Evolutionary conservation across 1,140 invertebrate genomes (phyloP).

Genomic region (Drosophila burlai): DNA sequence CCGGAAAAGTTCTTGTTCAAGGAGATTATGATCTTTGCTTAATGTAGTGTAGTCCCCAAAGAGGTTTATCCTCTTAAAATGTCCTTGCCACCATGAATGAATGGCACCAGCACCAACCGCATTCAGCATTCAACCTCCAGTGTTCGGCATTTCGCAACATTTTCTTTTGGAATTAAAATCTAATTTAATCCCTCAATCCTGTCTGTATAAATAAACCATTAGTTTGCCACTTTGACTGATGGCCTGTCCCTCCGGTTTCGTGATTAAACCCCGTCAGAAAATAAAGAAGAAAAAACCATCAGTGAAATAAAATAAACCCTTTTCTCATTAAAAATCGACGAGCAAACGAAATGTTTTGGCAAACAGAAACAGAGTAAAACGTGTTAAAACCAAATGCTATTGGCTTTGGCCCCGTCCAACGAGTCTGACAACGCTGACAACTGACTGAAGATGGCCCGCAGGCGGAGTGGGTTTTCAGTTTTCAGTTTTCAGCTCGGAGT

Average conservation of each 20-base stretch:
- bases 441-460: slow-evolving; percentile 47
- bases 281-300: background rate
- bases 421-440: slow-evolving; percentile 49
- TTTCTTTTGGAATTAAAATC: slow-evolving; percentile 48
- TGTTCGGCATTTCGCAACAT: slow-evolving; percentile 33
- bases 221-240: slow-evolving; percentile 56
- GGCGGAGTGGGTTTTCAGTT: slow-evolving; percentile 34
- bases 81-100: slow-evolving; percentile 26
- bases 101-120: slow-evolving; percentile 25
- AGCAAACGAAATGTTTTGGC: slow-evolving; percentile 52
- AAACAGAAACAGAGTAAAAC: slow-evolving; percentile 49
- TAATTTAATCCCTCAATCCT: slow-evolving; percentile 52
- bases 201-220: slow-evolving; percentile 56
- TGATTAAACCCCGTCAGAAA: slow-evolving; percentile 30
- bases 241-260: slow-evolving; percentile 39
- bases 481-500: slow-evolving; percentile 23
- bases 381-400: slow-evolving; percentile 60
- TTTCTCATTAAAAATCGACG: slow-evolving; percentile 62
- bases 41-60: slow-evolving; percentile 40
- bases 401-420: slow-evolving; percentile 40
- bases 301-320: slow-evolving; percentile 47
- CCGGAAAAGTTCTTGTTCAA: slow-evolving; percentile 33
- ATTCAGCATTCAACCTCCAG: slow-evolving; percentile 23
- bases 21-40: slow-evolving; percentile 50
- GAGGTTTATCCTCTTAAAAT: slow-evolving; percentile 43